phyloP scores from a whole-genome alignment of 2,113 vertebrate species.

The Hyla sarda region DNA sequence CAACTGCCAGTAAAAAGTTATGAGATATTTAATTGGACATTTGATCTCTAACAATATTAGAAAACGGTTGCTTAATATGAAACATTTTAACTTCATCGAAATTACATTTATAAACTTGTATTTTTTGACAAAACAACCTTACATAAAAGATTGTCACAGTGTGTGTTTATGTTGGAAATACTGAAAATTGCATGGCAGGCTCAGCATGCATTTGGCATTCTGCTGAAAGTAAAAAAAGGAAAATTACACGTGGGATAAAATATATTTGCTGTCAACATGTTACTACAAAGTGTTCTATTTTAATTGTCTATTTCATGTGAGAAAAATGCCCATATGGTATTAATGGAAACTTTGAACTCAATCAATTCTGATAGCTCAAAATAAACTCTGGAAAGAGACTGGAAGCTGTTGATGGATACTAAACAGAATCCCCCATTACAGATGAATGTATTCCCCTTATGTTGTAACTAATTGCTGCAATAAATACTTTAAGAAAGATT shows the following conservation, averaged over 20 bases:
- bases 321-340: slow-evolving; percentile 38
- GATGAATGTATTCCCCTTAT: slow-evolving; percentile 4
- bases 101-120: not conserved
- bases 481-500: slow-evolving; percentile 34
- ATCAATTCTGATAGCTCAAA: slow-evolving; percentile 40
- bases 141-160: not conserved
- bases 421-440: slow-evolving; percentile 22
- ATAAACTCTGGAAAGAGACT: slow-evolving; percentile 29
- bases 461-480: slow-evolving; percentile 16
- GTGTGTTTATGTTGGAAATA: slow-evolving; percentile 4
- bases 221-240: slow-evolving; percentile 19
- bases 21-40: not conserved
- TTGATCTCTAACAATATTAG: not conserved
- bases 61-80: not conserved
- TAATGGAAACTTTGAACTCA: slow-evolving; percentile 51
- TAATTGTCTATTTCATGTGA: slow-evolving; percentile 47
- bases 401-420: slow-evolving; percentile 41
- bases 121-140: not conserved
- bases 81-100: not conserved
- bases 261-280: not conserved
- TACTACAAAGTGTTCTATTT: slow-evolving; percentile 36
- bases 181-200: not conserved
- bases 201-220: slow-evolving; percentile 5
- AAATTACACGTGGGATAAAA: slow-evolving; percentile 42
- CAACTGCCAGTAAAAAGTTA: not conserved